phyloP scores from a whole-genome alignment of 2,888 invertebrate species.

The Athalia circularis region DNA sequence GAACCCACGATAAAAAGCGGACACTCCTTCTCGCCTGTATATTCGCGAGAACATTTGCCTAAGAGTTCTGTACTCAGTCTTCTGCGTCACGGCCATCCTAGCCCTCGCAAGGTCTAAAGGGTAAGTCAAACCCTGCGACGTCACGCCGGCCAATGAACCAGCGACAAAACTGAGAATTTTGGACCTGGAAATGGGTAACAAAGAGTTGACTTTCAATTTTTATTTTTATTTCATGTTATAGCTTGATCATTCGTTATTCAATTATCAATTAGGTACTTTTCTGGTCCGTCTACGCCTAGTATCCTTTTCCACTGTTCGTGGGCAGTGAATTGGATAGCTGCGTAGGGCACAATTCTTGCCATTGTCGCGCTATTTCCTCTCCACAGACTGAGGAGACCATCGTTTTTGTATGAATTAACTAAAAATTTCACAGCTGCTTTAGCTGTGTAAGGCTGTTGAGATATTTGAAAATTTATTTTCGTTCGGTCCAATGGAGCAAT shows the following conservation, averaged over 20 bases:
- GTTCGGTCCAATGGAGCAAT: constrained; percentile 98
- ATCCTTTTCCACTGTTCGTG: constrained; percentile 97
- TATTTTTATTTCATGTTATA: neutral
- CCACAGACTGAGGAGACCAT: constrained; percentile 93
- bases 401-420: constrained; percentile 80
- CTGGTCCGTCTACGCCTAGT: constrained; percentile 82
- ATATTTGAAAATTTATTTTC: constrained; percentile 98
- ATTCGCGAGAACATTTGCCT: constrained; percentile 83
- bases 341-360: constrained; percentile 97
- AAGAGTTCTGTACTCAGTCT: constrained; percentile 81
- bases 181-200: constrained; percentile 55
- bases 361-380: constrained; percentile 99
- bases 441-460: constrained; percentile 84
- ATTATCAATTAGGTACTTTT: constrained; percentile 74
- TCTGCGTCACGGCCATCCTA: constrained; percentile 95
- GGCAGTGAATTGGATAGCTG: constrained; percentile 97
- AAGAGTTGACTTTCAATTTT: constrained; percentile 39
- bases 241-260: neutral
- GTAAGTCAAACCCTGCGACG: constrained; percentile 95
- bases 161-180: constrained; percentile 83
- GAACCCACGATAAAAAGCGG: constrained; percentile 90
- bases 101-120: constrained; percentile 98
- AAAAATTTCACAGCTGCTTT: constrained; percentile 83
- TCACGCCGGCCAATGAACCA: constrained; percentile 96
- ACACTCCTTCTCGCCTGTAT: constrained; percentile 84